Conservation (phyloP, 2,888 invertebrate genomes). For the Chloromyia formosa region DNA sequence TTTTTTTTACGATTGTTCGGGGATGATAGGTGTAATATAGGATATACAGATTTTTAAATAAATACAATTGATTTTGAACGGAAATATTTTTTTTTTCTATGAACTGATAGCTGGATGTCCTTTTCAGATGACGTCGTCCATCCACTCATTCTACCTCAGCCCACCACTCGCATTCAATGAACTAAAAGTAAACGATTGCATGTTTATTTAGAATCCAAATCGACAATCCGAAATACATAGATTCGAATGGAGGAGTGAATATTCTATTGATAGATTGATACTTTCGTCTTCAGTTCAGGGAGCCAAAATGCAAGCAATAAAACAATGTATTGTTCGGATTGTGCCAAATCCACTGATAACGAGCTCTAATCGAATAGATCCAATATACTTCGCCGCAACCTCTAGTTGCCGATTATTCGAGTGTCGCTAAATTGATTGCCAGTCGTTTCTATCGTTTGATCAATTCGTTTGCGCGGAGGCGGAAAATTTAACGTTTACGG, state of each 20-base stretch:
- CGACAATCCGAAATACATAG: conserved; percentile 16
- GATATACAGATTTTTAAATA: neutral
- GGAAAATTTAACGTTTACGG: too few species aligned
- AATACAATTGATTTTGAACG: neutral
- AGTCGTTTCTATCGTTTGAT: too few species aligned
- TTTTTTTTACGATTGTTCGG: neutral
- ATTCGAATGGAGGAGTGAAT: conserved; percentile 25
- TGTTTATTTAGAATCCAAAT: conserved; percentile 8
- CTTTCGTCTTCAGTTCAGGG: conserved; percentile 6
- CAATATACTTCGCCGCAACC: neutral
- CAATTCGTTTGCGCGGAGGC: too few species aligned
- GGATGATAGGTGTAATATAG: neutral
- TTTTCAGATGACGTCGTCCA: neutral
- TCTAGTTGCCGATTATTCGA: conserved; percentile 9
- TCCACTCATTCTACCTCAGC: neutral
- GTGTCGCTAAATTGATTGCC: neutral
- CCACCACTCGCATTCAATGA: neutral
- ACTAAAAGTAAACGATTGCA: conserved; percentile 13
- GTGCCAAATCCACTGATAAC: conserved; percentile 27
- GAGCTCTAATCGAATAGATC: conserved; percentile 13
- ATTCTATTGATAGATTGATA: conserved; percentile 28
- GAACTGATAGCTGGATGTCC: neutral
- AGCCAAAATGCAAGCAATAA: neutral
- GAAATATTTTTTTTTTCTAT: neutral
- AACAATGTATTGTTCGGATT: neutral